A percentile compares a stretch with the other conserved stretches of the same genome.
Conservation (phyloP, 2,113 vertebrate species). For the Amblyopsis rosae region DNA sequence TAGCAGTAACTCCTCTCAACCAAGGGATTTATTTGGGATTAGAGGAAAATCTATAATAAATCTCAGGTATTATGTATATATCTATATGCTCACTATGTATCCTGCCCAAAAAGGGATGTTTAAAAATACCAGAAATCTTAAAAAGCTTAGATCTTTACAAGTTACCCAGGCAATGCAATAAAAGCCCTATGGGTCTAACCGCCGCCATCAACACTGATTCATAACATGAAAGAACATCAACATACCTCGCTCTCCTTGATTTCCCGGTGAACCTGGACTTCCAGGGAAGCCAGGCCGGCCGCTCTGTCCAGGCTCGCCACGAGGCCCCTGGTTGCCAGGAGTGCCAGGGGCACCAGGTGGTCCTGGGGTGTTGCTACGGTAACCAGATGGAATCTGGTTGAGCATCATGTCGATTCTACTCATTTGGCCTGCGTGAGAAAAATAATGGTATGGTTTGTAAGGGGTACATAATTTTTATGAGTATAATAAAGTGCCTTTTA, state of each 20-base stretch:
- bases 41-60: no score
- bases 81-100: no score
- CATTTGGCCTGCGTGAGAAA: conserved; percentile 86
- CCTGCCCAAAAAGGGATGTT: no score
- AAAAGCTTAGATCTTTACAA: no score
- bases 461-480: neutral
- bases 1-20: no score
- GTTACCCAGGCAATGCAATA: no score
- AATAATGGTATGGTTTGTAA: neutral
- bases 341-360: conserved; percentile 89
- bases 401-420: conserved; percentile 91
- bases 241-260: conserved; percentile 90
- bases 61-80: no score
- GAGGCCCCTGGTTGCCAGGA: conserved; percentile 82
- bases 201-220: neutral
- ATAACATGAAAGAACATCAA: neutral
- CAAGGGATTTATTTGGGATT: no score
- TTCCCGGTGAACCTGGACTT: conserved; percentile 87
- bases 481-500: neutral
- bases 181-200: no score
- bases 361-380: conserved; percentile 88
- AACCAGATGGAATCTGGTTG: conserved; percentile 96
- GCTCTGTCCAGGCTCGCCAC: conserved; percentile 88
- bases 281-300: conserved; percentile 92
- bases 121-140: no score